Base-by-base conservation (phyloP, 2,888 invertebrate species). In the Anthrax anthrax region DNA sequence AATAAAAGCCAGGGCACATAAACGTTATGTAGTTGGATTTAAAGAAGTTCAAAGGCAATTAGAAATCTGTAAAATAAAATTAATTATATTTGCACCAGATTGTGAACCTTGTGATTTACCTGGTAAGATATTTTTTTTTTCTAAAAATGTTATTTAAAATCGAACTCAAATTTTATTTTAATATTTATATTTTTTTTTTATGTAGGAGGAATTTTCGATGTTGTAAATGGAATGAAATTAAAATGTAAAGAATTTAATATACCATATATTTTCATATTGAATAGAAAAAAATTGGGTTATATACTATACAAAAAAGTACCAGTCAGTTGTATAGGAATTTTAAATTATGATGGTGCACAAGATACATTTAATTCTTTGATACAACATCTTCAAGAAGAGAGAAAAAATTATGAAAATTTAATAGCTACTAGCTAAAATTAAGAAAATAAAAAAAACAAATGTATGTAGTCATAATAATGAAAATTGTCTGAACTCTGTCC, bases 41-140 rank as follows among this genome's bases (percentile, higher is more conserved):
- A 72, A 76, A 40, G 78, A 81, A 61, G 71, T 75, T 1, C 68
- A 71, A 40, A 75, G 74, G 50, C 74, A 73, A 55, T 57, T 81
- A n/a, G 65, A 67, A 40, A 60, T 76, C 23, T 72, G 71, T 47
- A 77, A 76, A 60, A 63, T 79, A 1, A 75, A 76, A 57, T 61
- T 77, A 49, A 62, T 81, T 9, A 65, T 81, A 9, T 67, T 81
- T 42, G 79, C 81, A 10, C 74, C 79, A 3, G 77, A 81, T 58
- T 67, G 80, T 54, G 79, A 80, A 54, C 65, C 65, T 9, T 62
- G 59, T 37, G 53, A 57, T 14, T 54, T 54, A 0, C 52, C 58
- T 50, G 58, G 62, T 62, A 46, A 42, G 41, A n/a, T n/a, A n/a
- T n/a, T n/a, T n/a, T n/a, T n/a, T n/a, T 18, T 18, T n/a, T 43